These are phyloP conservation scores for Diachasmimorpha longicaudata DNA, from an alignment of 1,140 invertebrate species.

Conservation along the genomic window DNA sequence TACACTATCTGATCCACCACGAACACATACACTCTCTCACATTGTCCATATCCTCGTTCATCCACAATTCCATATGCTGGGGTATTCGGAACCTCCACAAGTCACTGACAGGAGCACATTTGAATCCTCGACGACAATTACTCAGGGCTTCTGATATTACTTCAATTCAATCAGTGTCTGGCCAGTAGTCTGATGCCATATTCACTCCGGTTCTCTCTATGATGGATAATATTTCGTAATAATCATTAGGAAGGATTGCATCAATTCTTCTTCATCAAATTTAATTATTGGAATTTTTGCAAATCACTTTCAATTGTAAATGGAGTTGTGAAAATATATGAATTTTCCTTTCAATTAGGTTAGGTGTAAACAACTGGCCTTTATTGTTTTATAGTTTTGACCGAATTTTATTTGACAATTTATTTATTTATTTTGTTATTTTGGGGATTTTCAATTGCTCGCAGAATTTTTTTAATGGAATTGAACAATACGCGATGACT, in stretches of 20 bases:
- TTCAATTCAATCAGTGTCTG: constrained; percentile 65
- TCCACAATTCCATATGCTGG: constrained; percentile 25
- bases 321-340: no score
- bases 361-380: no score
- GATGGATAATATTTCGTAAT: neutral
- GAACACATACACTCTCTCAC: constrained; percentile 36
- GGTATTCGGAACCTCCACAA: constrained; percentile 47
- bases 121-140: constrained; percentile 60
- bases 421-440: no score
- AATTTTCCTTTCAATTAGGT: no score
- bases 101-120: constrained; percentile 42
- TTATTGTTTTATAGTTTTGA: no score
- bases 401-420: no score
- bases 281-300: no score
- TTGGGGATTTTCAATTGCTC: no score
- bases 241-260: neutral
- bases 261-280: no score
- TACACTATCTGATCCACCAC: constrained; percentile 59
- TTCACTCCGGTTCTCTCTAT: constrained; percentile 32
- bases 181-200: constrained; percentile 41
- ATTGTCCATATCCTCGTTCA: constrained; percentile 42
- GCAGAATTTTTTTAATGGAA: no score
- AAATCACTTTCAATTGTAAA: no score
- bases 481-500: no score
- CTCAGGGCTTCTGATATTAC: constrained; percentile 64